A percentile compares a stretch with the other conserved stretches of the same genome.
phyloP scores from a whole-genome alignment of 2,113 vertebrate genomes.

The Dasyurus viverrinus region DNA sequence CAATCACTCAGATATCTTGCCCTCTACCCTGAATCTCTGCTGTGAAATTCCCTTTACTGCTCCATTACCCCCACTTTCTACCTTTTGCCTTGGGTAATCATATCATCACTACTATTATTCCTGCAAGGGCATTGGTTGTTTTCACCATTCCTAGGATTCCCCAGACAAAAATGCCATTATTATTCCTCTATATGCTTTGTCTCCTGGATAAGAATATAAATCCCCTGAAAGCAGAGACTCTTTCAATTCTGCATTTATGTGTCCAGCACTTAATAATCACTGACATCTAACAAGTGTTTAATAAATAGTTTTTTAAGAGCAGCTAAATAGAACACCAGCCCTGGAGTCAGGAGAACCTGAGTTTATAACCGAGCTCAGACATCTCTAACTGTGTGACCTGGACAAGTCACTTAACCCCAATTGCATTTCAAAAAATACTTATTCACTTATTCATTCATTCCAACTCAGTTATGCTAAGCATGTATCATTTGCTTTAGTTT shows the following conservation, averaged over 20 bases:
- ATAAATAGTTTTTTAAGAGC: background rate
- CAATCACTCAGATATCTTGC: background rate
- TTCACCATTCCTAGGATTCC: background rate
- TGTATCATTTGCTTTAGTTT: background rate
- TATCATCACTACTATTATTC: background rate
- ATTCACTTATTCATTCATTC: background rate
- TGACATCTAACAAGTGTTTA: background rate
- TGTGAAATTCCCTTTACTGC: background rate
- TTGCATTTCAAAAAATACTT: no score
- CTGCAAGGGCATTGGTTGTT: background rate
- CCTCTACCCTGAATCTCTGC: background rate
- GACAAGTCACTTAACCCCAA: no score
- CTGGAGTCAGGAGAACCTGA: no score
- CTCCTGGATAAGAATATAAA: background rate
- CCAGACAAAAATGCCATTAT: background rate
- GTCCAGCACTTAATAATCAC: background rate
- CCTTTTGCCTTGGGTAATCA: background rate
- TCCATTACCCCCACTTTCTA: background rate
- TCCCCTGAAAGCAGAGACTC: background rate
- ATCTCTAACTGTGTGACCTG: no score
- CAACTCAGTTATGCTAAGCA: background rate
- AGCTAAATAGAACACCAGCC: no score
- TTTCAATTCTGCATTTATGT: background rate
- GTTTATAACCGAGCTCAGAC: no score
- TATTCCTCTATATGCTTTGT: background rate